Evolutionary conservation across 2,888 invertebrate genomes (phyloP), one percentile per base, ranked within the genome.

Genomic region (Eutolmus rufibarbis): DNA sequence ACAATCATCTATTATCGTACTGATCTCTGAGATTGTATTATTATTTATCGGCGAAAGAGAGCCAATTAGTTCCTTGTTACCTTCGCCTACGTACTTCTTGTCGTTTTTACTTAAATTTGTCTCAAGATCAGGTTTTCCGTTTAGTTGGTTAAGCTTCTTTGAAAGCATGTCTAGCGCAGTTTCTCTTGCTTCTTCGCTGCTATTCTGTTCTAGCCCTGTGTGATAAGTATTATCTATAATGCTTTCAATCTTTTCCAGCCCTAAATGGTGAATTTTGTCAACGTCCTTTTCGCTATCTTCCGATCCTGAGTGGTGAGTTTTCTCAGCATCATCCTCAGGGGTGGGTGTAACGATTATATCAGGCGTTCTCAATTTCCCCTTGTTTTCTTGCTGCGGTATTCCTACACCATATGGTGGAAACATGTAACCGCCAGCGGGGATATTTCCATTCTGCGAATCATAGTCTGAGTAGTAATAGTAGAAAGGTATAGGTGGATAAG

Each of bases 281-380:
- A 46, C 5, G 1, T 16, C 31, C 14, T 40, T 85, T 40, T 66
- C 31, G 9, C 19, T 3, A 0, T 86, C 7, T 51, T 56, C 19
- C 34, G 23, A 28, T 43, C 19, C 23, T 43, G 23, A 16, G 0
- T n/a, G 79, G 34, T 43, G 56, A 51, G 19, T n/a, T 51, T 51
- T 51, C n/a, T 51, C 51, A 16, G n/a, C 51, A 81, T 86, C 86
- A 87, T 92, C 92, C 89, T 93, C 91, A 46, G 91, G 90, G 89
- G 91, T 91, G 31, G 91, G 91, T 0, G 92, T 92, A 37, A 92
- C 91, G 40, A 92, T 92, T 56, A 92, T 92, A 88, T 92, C 91
- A 46, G 92, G 92, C 14, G 92, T 37, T 56, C 31, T 31, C 7
- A 86, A 14, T 9, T 46, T 79, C 1, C 46, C 34, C 34, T 56